Conservation (phyloP, 2,113 vertebrate genomes). For the Budorcas taxicolor region DNA sequence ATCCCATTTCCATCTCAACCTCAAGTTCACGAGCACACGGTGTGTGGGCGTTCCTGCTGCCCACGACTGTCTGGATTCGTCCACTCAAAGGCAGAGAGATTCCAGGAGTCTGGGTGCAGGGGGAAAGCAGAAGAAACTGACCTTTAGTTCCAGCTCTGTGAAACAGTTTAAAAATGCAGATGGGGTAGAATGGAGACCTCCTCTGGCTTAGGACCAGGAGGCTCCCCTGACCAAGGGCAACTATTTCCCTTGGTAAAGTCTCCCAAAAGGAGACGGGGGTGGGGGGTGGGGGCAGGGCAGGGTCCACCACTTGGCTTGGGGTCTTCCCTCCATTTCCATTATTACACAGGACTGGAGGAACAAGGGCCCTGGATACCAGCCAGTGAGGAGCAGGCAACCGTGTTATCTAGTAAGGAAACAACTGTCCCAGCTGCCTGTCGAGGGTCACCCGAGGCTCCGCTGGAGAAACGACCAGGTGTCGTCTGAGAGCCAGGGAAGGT, state of each 20-base stretch:
- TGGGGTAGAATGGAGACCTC: background rate
- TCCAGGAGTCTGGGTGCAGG: background rate
- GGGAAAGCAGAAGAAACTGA: background rate
- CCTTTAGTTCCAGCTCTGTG: background rate
- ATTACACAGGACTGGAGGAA: background rate
- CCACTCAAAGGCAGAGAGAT: background rate
- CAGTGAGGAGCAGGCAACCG: fast-evolving
- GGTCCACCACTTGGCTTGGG: background rate
- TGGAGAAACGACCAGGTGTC: background rate
- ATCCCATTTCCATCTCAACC: background rate
- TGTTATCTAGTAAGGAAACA: background rate
- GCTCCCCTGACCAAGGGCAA: background rate
- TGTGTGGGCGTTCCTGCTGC: background rate
- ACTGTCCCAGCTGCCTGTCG: background rate
- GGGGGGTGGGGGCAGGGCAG: background rate
- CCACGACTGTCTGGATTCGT: background rate
- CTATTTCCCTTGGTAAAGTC: no score
- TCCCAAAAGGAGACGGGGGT: background rate
- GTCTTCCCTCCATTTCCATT: background rate
- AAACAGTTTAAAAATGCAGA: background rate
- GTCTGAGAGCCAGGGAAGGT: background rate
- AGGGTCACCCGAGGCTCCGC: background rate
- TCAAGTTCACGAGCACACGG: background rate
- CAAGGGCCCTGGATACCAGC: background rate
- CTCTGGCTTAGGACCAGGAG: background rate